Percentiles rank a stretch among this genome's conserved stretches.
Conservation (phyloP, 2,113 vertebrate genomes). For the Brachirus orientalis region DNA sequence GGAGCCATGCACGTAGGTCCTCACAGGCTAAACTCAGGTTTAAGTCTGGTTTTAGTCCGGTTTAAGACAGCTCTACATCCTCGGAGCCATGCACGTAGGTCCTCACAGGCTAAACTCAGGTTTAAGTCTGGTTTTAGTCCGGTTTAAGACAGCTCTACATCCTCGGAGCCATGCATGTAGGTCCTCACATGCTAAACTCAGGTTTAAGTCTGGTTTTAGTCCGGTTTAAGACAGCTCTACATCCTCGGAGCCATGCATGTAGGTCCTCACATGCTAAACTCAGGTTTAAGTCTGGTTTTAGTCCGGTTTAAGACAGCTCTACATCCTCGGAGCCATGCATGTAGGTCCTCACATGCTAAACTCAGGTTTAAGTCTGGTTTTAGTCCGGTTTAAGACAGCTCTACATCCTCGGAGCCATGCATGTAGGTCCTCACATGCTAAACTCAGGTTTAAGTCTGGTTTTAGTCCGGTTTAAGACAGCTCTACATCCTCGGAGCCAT, state of each 20-base stretch:
- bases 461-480: slow-evolving; percentile 66
- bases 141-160: slow-evolving; percentile 87
- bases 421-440: slow-evolving; percentile 80
- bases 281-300: not conserved
- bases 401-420: slow-evolving; percentile 87
- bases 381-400: slow-evolving; percentile 79
- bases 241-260: slow-evolving; percentile 89
- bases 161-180: slow-evolving; percentile 88
- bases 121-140: not conserved
- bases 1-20: slow-evolving; percentile 88
- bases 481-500: slow-evolving; percentile 88
- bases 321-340: slow-evolving; percentile 87
- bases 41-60: not conserved
- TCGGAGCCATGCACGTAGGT: slow-evolving; percentile 89
- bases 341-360: slow-evolving; percentile 77
- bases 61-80: slow-evolving; percentile 89
- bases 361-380: not conserved
- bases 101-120: accelerated
- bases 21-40: accelerated
- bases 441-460: not conserved
- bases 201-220: not conserved
- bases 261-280: slow-evolving; percentile 59
- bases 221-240: slow-evolving; percentile 83
- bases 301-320: slow-evolving; percentile 81
- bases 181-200: slow-evolving; percentile 41